phyloP scores from a whole-genome alignment of 2,113 vertebrate genomes.

The Axis porcinus region DNA sequence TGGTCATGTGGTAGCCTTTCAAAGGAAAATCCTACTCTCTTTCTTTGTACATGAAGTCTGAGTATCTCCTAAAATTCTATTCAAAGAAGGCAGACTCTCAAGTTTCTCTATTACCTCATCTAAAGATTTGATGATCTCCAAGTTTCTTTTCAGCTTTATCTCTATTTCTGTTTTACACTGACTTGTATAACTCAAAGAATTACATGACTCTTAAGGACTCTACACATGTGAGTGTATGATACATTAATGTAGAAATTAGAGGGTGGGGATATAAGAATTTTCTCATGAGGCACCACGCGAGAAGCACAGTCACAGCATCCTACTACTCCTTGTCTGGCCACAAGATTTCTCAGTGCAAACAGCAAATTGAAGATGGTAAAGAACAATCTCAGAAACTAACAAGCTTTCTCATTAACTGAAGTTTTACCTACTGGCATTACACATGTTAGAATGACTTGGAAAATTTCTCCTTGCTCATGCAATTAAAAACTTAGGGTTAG shows the following conservation, averaged over 20 bases:
- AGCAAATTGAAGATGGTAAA: background rate
- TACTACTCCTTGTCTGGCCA: background rate
- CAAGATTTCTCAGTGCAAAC: background rate
- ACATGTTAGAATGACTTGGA: background rate
- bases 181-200: background rate
- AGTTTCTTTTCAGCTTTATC: background rate
- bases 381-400: background rate
- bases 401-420: background rate
- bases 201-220: background rate
- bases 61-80: background rate
- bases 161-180: background rate
- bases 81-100: background rate
- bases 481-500: background rate
- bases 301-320: background rate
- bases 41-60: background rate
- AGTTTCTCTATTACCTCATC: background rate
- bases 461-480: background rate
- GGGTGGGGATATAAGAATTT: background rate
- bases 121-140: background rate
- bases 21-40: background rate
- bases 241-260: conserved; percentile 3
- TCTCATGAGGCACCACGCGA: background rate
- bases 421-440: background rate
- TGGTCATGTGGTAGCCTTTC: background rate
- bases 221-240: background rate